Percentiles rank a stretch among this genome's conserved stretches.
These are phyloP conservation scores for Promerops cafer DNA, from an alignment of 2,113 vertebrate species.

Conservation along the genomic window DNA sequence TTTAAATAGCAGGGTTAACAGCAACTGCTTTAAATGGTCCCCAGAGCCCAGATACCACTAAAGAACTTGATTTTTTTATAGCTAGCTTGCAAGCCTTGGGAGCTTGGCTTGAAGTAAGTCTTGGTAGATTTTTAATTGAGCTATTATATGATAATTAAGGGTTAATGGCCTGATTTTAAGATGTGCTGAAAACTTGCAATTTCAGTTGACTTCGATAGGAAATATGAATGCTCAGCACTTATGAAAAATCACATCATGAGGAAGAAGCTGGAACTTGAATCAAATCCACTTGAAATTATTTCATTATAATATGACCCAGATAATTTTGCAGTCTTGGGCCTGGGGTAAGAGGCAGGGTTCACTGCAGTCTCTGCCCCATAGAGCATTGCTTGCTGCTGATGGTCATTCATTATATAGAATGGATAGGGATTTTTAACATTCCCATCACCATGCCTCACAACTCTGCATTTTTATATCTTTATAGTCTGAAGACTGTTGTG, in stretches of 20 bases:
- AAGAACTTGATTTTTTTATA: neutral
- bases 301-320: neutral
- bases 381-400: neutral
- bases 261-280: neutral
- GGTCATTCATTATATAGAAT: neutral
- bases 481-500: neutral
- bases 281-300: neutral
- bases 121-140: constrained; percentile 59
- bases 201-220: constrained; percentile 10
- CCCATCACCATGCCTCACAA: neutral
- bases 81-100: neutral
- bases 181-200: constrained; percentile 40
- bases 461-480: neutral
- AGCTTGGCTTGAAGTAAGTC: constrained; percentile 20
- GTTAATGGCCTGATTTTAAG: constrained; percentile 63
- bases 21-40: neutral
- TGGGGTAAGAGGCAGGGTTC: neutral
- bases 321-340: neutral
- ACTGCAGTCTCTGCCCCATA: neutral
- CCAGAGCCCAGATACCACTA: neutral
- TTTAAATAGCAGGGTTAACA: constrained; percentile 5
- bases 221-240: constrained; percentile 54
- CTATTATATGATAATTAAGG: constrained; percentile 56
- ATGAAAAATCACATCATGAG: neutral
- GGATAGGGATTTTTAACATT: neutral